These are phyloP conservation scores for Cyanoramphus novaezelandiae DNA, from an alignment of 2,113 vertebrate species.

Conservation along the genomic window DNA sequence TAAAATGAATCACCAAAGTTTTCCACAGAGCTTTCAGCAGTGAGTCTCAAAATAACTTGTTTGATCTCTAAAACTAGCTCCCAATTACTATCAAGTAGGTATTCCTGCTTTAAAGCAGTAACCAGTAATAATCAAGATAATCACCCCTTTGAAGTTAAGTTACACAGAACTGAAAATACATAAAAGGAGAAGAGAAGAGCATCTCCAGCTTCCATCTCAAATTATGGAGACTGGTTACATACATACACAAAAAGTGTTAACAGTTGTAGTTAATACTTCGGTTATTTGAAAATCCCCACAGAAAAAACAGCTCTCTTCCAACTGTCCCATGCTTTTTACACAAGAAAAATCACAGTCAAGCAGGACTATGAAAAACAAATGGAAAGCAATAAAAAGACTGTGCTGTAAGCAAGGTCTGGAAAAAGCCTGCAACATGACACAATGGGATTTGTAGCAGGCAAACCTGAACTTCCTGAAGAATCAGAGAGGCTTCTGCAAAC, in stretches of 20 bases:
- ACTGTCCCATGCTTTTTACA: not conserved
- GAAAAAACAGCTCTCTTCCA: not conserved
- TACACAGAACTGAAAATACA: not conserved
- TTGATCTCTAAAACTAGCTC: not conserved
- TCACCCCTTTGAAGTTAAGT: not conserved
- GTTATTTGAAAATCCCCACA: not conserved
- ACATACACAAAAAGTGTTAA: fast-evolving
- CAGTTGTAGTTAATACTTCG: fast-evolving
- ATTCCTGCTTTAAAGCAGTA: not conserved
- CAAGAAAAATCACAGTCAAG: not conserved
- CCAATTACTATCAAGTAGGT: not conserved
- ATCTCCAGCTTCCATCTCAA: not conserved
- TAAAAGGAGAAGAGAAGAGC: not conserved
- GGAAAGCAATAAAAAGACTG: not conserved
- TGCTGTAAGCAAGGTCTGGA: not conserved
- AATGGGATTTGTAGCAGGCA: not conserved
- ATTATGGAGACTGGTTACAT: not conserved
- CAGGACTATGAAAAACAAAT: not conserved
- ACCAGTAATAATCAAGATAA: not conserved
- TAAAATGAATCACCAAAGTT: not conserved
- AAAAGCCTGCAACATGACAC: not conserved
- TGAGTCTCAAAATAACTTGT: not conserved
- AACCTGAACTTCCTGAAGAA: slow-evolving; percentile 32
- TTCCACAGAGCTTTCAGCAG: not conserved
- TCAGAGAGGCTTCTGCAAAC: not conserved